Evolutionary conservation across 1,140 invertebrate species (phyloP).

Genomic region (Drosophila prosaltans): DNA sequence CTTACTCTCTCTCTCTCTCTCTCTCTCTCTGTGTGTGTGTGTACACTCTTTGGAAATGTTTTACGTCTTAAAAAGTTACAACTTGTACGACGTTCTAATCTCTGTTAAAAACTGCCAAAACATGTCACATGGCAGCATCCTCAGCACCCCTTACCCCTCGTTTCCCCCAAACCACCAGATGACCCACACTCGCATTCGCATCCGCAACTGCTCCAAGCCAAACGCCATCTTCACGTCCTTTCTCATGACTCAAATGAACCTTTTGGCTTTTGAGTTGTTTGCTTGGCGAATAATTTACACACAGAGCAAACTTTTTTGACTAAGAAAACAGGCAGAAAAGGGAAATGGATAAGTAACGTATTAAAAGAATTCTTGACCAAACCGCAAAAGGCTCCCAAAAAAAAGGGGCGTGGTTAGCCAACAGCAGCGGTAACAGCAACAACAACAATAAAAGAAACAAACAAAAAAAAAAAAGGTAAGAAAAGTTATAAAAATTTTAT

Average conservation of each 20-base stretch:
- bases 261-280: slow-evolving; percentile 71
- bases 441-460: slow-evolving; percentile 38
- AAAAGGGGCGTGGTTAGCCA: slow-evolving; percentile 8
- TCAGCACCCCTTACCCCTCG: neutral
- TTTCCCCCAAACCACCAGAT: too few species aligned
- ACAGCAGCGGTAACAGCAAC: slow-evolving; percentile 8
- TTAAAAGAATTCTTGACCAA: slow-evolving; percentile 55
- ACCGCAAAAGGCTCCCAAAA: slow-evolving; percentile 63
- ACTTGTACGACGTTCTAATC: slow-evolving; percentile 77
- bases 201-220: neutral
- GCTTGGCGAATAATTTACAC: slow-evolving; percentile 78
- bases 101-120: slow-evolving; percentile 76
- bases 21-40: neutral
- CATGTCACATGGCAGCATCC: slow-evolving; percentile 63
- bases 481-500: slow-evolving; percentile 71
- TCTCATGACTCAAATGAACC: slow-evolving; percentile 35
- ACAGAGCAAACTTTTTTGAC: slow-evolving; percentile 71
- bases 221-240: neutral
- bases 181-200: neutral
- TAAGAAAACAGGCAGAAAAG: slow-evolving; percentile 47
- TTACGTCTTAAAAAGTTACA: slow-evolving; percentile 69
- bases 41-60: slow-evolving; percentile 44
- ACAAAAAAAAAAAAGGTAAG: slow-evolving; percentile 57
- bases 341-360: slow-evolving; percentile 43
- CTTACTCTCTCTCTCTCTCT: too few species aligned